These are phyloP conservation scores for Intellagama lesueurii DNA, from an alignment of 2,797 vertebrate species.

Conservation along the genomic window DNA sequence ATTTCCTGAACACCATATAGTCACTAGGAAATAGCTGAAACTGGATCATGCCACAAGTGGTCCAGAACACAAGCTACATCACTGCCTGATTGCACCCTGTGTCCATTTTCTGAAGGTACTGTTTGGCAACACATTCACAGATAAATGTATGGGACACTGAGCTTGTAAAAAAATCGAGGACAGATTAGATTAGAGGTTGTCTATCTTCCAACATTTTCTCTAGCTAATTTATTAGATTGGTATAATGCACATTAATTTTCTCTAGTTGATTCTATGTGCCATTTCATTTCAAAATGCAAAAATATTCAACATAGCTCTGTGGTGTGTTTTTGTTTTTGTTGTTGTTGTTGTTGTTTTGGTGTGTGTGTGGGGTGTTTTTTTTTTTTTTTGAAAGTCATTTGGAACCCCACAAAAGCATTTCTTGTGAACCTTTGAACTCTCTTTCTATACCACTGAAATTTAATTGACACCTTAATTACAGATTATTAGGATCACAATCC, in stretches of 20 bases:
- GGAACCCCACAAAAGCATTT: not conserved
- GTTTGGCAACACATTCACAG: not conserved
- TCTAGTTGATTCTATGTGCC: too few species aligned
- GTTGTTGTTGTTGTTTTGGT: too few species aligned
- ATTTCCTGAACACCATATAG: too few species aligned
- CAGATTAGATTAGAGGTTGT: too few species aligned
- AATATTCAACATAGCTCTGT: not conserved
- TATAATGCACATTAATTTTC: not conserved
- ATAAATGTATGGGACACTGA: not conserved
- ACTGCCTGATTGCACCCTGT: not conserved
- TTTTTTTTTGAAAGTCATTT: not conserved
- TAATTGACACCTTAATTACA: not conserved
- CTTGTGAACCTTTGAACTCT: not conserved
- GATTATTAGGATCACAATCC: not conserved
- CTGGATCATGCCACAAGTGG: too few species aligned
- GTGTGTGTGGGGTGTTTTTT: too few species aligned
- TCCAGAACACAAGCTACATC: too few species aligned
- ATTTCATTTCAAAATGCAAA: constrained; percentile 3
- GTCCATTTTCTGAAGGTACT: not conserved
- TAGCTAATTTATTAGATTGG: too few species aligned
- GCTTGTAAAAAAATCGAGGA: not conserved
- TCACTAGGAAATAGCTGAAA: too few species aligned
- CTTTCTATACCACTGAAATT: not conserved
- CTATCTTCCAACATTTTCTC: not conserved
- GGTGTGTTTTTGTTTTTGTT: too few species aligned